Evolutionary conservation across 2,888 invertebrate genomes (phyloP).

Genomic region (Xanthostigma xanthostigma): DNA sequence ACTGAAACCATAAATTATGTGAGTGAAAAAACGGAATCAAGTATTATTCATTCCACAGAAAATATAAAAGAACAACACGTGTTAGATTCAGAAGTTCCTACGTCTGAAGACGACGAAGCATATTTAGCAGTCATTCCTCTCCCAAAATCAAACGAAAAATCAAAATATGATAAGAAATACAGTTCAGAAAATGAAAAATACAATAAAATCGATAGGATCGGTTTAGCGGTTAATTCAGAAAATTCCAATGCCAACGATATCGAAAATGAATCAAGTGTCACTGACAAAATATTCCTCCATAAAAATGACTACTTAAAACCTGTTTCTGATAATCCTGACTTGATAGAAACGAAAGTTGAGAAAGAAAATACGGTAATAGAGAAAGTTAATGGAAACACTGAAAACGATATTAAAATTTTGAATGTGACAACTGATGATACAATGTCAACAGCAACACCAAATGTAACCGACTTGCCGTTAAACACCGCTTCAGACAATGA

Average conservation of each 20-base stretch:
- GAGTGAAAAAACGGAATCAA: constrained; percentile 4
- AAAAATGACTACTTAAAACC: too few relatives aligned
- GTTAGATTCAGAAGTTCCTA: not conserved
- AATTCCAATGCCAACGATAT: constrained; percentile 1
- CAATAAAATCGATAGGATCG: constrained; percentile 2
- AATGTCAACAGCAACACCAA: not conserved
- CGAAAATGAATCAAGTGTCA: not conserved
- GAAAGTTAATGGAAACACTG: not conserved
- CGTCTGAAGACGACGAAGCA: constrained; percentile 11
- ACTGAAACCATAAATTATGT: constrained; percentile 15
- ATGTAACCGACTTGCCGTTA: too few relatives aligned
- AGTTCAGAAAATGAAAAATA: constrained; percentile 13
- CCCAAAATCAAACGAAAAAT: constrained; percentile 8
- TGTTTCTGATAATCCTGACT: too few relatives aligned
- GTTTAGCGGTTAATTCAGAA: constrained; percentile 4
- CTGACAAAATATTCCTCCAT: too few relatives aligned
- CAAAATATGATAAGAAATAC: constrained; percentile 13
- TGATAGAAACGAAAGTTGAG: too few relatives aligned
- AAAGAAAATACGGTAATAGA: too few relatives aligned
- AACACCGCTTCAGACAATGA: not conserved
- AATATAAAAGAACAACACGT: too few relatives aligned
- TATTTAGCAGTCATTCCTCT: constrained; percentile 16
- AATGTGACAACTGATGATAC: not conserved
- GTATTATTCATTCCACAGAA: not conserved
- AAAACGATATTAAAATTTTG: constrained; percentile 1